Evolutionary conservation across 2,888 invertebrate species (phyloP).

Genomic region (Agrilus cyanescens): DNA sequence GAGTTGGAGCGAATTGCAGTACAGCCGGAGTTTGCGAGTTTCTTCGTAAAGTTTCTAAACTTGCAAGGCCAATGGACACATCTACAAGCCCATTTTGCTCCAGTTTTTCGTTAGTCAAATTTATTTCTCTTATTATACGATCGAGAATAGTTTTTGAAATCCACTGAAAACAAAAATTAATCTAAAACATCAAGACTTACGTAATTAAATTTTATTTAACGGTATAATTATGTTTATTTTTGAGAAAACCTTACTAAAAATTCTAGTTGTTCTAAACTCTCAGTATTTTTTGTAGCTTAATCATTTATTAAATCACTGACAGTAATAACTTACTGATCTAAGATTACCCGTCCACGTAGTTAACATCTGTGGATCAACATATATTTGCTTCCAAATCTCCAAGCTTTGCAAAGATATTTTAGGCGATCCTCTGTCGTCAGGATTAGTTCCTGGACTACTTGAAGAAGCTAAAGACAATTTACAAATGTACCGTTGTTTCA

Average conservation of each 20-base stretch:
- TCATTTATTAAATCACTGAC: no score
- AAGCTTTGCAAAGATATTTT: conserved; percentile 31
- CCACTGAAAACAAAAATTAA: no score
- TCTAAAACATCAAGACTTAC: no score
- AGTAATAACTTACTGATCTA: conserved; percentile 47
- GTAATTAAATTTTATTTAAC: no score
- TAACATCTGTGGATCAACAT: conserved; percentile 53
- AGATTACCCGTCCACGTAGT: conserved; percentile 72
- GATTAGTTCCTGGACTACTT: conserved; percentile 31
- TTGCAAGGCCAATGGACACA: conserved; percentile 54
- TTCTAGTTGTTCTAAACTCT: no score
- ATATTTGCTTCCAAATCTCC: conserved; percentile 49
- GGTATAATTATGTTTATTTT: no score
- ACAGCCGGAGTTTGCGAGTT: conserved; percentile 48
- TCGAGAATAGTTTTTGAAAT: conserved; percentile 71
- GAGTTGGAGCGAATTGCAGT: conserved; percentile 42
- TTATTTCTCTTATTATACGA: conserved; percentile 63
- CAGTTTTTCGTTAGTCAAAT: conserved; percentile 55
- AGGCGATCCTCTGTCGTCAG: conserved; percentile 37
- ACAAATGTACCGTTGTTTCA: conserved; percentile 1
- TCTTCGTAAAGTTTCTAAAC: conserved; percentile 62
- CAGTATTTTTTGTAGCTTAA: no score
- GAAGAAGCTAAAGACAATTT: conserved; percentile 23
- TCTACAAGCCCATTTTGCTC: conserved; percentile 56
- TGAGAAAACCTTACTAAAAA: no score